phyloP scores from a whole-genome alignment of 2,888 invertebrate genomes.

The Listrodromus nycthemerus region DNA sequence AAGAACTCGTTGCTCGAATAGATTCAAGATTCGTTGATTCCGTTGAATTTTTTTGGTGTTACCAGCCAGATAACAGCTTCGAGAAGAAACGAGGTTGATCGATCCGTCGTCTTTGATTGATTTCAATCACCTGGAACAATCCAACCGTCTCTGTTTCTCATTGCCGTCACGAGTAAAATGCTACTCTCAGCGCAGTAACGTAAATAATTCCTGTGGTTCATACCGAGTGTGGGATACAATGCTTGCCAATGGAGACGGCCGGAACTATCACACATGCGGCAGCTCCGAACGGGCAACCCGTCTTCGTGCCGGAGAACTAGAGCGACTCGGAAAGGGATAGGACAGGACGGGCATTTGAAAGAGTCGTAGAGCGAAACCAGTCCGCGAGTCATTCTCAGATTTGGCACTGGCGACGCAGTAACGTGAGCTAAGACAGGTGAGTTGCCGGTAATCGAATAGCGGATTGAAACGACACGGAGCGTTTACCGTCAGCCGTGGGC shows the following conservation, averaged over 20 bases:
- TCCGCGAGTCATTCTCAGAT: constrained; percentile 35
- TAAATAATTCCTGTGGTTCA: neutral
- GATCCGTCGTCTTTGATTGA: no score
- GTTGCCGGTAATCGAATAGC: constrained; percentile 77
- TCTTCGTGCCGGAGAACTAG: neutral
- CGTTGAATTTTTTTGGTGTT: no score
- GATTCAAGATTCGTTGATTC: no score
- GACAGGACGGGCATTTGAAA: neutral
- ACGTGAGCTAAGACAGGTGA: constrained; percentile 47
- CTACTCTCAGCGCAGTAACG: neutral
- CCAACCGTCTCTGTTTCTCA: no score
- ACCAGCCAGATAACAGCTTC: no score
- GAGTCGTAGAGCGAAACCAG: neutral
- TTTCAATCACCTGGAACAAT: no score
- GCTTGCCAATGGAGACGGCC: neutral
- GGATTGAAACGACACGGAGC: constrained; percentile 80
- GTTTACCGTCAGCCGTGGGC: constrained; percentile 67
- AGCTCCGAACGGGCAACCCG: neutral
- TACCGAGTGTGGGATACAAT: neutral
- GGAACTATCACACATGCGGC: neutral
- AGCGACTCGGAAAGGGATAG: neutral
- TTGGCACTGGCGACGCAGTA: constrained; percentile 50
- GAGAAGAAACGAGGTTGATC: no score
- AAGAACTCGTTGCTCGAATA: no score
- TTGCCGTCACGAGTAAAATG: neutral